A percentile compares a stretch with the other conserved stretches of the same genome.
Evolutionary conservation across 2,888 invertebrate genomes (phyloP).

Genomic region (Meta bourneti): DNA sequence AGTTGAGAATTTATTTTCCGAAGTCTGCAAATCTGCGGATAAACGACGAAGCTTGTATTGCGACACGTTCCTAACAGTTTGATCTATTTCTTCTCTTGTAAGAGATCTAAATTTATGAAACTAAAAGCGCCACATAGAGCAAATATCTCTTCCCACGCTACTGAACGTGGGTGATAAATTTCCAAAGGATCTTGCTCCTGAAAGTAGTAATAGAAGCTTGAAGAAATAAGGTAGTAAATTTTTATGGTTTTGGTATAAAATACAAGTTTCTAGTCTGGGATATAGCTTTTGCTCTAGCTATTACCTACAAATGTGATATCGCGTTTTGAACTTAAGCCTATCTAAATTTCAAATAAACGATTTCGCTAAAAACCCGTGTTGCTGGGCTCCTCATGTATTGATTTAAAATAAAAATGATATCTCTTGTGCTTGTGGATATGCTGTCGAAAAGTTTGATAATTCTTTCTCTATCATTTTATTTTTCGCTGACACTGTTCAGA

Average conservation of each 20-base stretch:
- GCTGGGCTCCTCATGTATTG: constrained; percentile 9
- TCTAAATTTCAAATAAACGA: constrained; percentile 28
- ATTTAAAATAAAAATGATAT: constrained; percentile 1
- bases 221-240: constrained; percentile 34
- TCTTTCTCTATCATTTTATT: constrained; percentile 8
- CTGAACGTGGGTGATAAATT: constrained; percentile 36
- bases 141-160: not conserved
- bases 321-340: constrained; percentile 28
- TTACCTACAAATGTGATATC: constrained; percentile 44
- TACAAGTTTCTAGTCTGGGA: constrained; percentile 29
- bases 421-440: constrained; percentile 12
- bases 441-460: constrained; percentile 18
- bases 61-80: not conserved
- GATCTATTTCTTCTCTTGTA: not conserved
- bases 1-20: not conserved
- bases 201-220: constrained; percentile 4
- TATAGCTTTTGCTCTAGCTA: constrained; percentile 32
- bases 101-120: constrained; percentile 28
- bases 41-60: not conserved
- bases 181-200: constrained; percentile 1
- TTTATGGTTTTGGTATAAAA: constrained; percentile 52
- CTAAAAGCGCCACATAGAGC: constrained; percentile 6
- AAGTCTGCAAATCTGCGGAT: not conserved
- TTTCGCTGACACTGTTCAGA: not conserved
- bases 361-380: constrained; percentile 29